Evolutionary conservation across 2,797 vertebrate genomes (phyloP).

Genomic region (Cetoscarus ocellatus): DNA sequence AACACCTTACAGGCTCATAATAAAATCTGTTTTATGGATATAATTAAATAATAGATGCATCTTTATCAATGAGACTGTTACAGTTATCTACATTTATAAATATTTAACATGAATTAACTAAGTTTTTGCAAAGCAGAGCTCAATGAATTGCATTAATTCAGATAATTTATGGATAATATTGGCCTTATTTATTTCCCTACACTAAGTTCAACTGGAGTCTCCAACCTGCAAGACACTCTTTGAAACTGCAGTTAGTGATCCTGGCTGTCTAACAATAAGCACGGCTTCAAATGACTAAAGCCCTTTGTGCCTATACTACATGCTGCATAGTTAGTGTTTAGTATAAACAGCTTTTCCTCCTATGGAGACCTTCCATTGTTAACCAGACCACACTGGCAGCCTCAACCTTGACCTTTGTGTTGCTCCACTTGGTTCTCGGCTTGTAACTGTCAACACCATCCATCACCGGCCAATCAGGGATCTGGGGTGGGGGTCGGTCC

Average conservation of each 20-base stretch:
- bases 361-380: slow-evolving; percentile 77
- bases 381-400: slow-evolving; percentile 75
- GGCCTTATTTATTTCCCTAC: too few relatives aligned
- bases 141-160: too few relatives aligned
- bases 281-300: slow-evolving; percentile 66
- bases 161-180: too few relatives aligned
- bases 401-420: slow-evolving; percentile 84
- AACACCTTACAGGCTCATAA: too few relatives aligned
- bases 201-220: too few relatives aligned
- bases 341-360: slow-evolving; percentile 63
- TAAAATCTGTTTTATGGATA: too few relatives aligned
- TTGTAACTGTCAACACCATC: slow-evolving; percentile 85
- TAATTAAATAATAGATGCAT: too few relatives aligned
- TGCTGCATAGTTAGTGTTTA: slow-evolving; percentile 49
- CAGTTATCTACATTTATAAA: background rate
- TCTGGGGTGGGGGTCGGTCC: slow-evolving; percentile 60
- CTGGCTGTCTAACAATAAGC: slow-evolving; percentile 32
- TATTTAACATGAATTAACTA: slow-evolving; percentile 5
- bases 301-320: slow-evolving; percentile 45
- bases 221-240: background rate
- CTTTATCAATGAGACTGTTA: too few relatives aligned
- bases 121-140: too few relatives aligned
- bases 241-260: slow-evolving; percentile 1
- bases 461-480: slow-evolving; percentile 75
- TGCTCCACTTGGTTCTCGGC: slow-evolving; percentile 77